These are phyloP conservation scores for Anoplius nigerrimus DNA, from an alignment of 2,888 invertebrate species.

Conservation along the genomic window DNA sequence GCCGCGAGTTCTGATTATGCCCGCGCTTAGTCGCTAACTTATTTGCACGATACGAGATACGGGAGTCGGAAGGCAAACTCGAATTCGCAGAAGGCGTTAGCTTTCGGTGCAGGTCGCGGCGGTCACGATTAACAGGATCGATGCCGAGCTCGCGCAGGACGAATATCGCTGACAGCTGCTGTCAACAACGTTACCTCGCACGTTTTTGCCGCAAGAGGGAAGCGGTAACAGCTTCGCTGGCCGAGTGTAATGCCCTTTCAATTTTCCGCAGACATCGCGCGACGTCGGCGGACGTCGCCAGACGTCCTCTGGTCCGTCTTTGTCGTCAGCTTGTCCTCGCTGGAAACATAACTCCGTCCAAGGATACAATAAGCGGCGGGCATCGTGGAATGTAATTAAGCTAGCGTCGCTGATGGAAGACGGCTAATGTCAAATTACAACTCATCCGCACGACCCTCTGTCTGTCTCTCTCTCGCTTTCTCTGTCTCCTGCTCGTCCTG, in stretches of 20 bases:
- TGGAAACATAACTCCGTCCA: constrained; percentile 61
- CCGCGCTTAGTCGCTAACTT: too few relatives aligned
- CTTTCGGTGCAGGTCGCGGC: too few relatives aligned
- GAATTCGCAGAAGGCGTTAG: too few relatives aligned
- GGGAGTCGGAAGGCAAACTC: too few relatives aligned
- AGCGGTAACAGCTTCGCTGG: too few relatives aligned
- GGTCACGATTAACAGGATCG: too few relatives aligned
- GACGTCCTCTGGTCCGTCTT: constrained; percentile 17
- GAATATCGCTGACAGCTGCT: too few relatives aligned
- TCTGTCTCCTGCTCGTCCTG: constrained; percentile 15
- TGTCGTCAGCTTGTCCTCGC: constrained; percentile 37
- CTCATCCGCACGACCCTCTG: constrained; percentile 28
- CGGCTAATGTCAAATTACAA: constrained; percentile 70
- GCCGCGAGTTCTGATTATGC: too few relatives aligned
- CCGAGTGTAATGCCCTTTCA: constrained; percentile 18
- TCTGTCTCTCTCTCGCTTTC: constrained; percentile 16
- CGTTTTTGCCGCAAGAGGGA: too few relatives aligned
- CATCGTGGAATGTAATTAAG: constrained; percentile 72
- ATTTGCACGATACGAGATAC: too few relatives aligned
- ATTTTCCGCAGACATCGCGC: constrained; percentile 25
- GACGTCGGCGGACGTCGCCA: background rate
- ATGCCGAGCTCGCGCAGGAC: too few relatives aligned
- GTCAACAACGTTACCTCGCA: too few relatives aligned
- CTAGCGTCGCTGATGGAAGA: constrained; percentile 62
- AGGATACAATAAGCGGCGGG: constrained; percentile 62